Base-by-base conservation (phyloP, 2,797 vertebrate genomes). In the Ficedula albicollis region DNA sequence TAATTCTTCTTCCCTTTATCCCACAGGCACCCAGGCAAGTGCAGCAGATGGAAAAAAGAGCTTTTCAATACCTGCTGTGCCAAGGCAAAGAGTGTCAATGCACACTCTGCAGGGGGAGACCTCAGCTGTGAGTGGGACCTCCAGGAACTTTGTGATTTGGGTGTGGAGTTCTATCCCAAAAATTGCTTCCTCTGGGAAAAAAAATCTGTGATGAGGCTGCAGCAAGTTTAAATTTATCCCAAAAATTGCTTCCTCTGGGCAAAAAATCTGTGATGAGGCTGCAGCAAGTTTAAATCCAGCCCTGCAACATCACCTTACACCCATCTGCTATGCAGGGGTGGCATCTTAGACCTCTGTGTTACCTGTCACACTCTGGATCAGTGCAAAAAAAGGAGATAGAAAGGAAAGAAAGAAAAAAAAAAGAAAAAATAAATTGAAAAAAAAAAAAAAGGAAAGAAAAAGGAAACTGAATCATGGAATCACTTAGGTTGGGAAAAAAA, bases 401-500 rank as follows among this genome's bases (percentile, higher is more conserved):
- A 17, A 2, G 8, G 10, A 19, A 23, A 41, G 7, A 1, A 41
- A 29, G 41, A 46, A 59, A 30, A 39, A 3, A 5, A 7, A 11
- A 30, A 22, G 4, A 9, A 18, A 2, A 6, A n/a, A n/a, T n/a
- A n/a, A n/a, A n/a, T n/a, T n/a, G n/a, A n/a, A 17, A 6, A 6
- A 10, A 34, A 21, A 13, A 6, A 10, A 23, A 11, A 39, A 11
- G 0, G 0, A 21, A 34, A 15, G 0, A 18, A 13, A 52, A 46
- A 26, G 3, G 5, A 55, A 73, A 6, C 1, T 20, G 18, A 83
- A 48, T 15, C 1, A 27, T 11, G 25, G 21, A 79, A 55, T 21
- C 2, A 32, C 18, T 36, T 48, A 55, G 48, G 5, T 21, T 17
- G 32, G 62, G 43, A 55, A 62, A 26, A 26, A 44, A n/a, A 1